phyloP scores from a whole-genome alignment of 2,888 invertebrate species.

The Xanthorhoe designata region DNA sequence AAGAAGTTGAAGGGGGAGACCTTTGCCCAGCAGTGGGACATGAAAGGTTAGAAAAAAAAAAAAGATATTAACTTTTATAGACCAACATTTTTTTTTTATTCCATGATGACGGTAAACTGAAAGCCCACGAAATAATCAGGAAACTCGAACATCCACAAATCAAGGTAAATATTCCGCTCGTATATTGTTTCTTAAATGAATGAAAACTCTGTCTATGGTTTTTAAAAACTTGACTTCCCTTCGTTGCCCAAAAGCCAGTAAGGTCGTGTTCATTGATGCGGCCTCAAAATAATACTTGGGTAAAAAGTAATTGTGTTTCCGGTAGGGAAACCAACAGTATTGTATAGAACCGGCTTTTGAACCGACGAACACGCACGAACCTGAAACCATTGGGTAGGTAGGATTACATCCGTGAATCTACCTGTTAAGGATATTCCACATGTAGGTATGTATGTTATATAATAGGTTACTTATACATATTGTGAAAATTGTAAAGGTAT shows the following conservation, averaged over 20 bases:
- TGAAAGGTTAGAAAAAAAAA: no score
- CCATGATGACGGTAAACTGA: no score
- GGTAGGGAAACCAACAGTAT: conserved; percentile 36
- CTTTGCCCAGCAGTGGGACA: no score
- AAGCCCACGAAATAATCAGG: no score
- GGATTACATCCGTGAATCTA: conserved; percentile 22
- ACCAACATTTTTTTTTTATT: no score
- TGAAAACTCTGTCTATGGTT: neutral
- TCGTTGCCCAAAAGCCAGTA: conserved; percentile 27
- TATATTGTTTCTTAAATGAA: neutral
- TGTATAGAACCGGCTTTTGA: conserved; percentile 33
- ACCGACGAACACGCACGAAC: conserved; percentile 21
- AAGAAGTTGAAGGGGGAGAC: no score
- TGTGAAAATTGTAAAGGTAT: no score
- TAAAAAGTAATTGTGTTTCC: conserved; percentile 41
- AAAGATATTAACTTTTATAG: no score
- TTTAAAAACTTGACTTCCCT: conserved; percentile 15
- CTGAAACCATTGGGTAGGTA: conserved; percentile 23
- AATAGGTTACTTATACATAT: no score
- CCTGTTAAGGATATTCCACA: neutral
- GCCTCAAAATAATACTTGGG: conserved; percentile 26
- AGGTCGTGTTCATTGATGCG: conserved; percentile 33
- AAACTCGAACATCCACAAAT: no score
- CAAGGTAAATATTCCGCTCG: no score
- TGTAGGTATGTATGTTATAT: no score